Evolutionary conservation across 2,888 invertebrate species (phyloP), one percentile per base, ranked within the genome.

Genomic region (Euphydryas editha): DNA sequence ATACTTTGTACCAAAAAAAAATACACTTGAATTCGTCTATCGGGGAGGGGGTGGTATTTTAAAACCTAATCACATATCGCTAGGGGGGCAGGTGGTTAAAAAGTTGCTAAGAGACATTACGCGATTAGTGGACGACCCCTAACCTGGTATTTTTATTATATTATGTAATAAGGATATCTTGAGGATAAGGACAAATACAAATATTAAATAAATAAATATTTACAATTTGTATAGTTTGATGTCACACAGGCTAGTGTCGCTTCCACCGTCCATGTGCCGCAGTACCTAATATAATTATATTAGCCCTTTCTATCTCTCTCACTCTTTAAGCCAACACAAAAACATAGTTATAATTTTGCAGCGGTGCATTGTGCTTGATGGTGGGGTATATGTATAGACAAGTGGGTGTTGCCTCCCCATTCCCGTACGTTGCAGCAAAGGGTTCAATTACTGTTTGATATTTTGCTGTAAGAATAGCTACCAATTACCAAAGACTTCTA

Each of bases 221-320:
- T 13, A 6, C 24, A 13, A 8, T 15, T 2, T 8, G 7, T 24
- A 51, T 13, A 51, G 24, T 7, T 51, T 24, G 15, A 24, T 51
- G 24, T 13, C 21, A 24, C 49, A 24, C 18, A 18, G 21, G 15
- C 13, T n/a, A 24, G 24, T 51, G 24, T 51, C 49, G 20, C 7
- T 15, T 30, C 24, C 24, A 24, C 20, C 21, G 13, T 24, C 49
- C 49, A 24, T 24, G 49, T 44, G 42, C 42, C 42, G n/a, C n/a
- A n/a, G 42, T 39, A 15, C 4, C 7, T 49, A 21, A 7, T 51
- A 51, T 51, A 24, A 51, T 51, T 51, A 24, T 51, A 51, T 24
- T 51, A 47, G 47, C 20, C 15, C 49, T 24, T 5, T 49, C 49
- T 49, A 1, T 21, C 49, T 51, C 49, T 24, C 49, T 51, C 42